Evolutionary conservation across 2,113 vertebrate genomes (phyloP).

Genomic region (Gorilla gorilla): DNA sequence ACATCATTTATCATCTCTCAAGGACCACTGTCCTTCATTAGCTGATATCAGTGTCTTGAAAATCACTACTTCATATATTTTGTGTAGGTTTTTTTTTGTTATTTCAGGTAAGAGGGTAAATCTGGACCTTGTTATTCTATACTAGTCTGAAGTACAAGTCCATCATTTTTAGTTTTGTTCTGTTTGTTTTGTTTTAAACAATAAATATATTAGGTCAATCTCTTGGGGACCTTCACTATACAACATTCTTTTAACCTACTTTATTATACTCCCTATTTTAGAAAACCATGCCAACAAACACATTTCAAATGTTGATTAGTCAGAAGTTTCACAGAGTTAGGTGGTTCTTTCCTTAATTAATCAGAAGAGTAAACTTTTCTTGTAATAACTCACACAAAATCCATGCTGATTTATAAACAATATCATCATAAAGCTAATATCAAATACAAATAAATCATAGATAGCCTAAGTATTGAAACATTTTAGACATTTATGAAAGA

Average conservation of each 20-base stretch:
- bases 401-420: background rate
- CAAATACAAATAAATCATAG: slow-evolving; percentile 2
- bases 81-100: background rate
- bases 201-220: background rate
- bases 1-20: background rate
- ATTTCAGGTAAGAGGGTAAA: background rate
- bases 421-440: background rate
- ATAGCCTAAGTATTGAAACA: background rate
- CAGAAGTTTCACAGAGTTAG: background rate
- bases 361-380: slow-evolving; percentile 8
- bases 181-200: slow-evolving; percentile 17
- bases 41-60: background rate
- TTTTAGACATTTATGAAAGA: background rate
- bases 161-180: background rate
- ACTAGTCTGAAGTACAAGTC: background rate
- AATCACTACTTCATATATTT: background rate
- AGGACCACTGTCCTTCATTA: background rate
- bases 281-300: background rate
- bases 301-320: background rate
- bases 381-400: background rate
- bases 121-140: background rate
- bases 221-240: background rate
- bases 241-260: background rate
- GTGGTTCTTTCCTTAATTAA: background rate
- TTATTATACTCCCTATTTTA: background rate